Percentiles rank a stretch among this genome's conserved stretches.
Conservation (phyloP, 2,113 vertebrate genomes). For the Himantopus leucocephalus region DNA sequence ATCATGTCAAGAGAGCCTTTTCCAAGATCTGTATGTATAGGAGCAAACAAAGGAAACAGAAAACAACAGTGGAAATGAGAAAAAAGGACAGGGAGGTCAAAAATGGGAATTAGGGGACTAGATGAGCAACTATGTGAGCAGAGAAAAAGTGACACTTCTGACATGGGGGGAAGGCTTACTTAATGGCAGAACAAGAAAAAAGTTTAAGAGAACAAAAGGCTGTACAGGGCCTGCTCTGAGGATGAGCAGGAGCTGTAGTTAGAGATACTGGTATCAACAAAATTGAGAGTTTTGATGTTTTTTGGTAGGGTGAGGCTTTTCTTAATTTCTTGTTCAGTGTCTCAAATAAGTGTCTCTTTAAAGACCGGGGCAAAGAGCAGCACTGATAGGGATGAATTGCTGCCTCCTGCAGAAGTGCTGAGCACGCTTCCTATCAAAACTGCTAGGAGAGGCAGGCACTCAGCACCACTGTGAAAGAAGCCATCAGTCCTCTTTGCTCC, state of each 20-base stretch:
- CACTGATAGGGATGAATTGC: not conserved
- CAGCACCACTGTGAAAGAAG: not conserved
- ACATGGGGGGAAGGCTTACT: not conserved
- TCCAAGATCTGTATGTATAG: not conserved
- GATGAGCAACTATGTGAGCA: not conserved
- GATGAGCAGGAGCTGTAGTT: not conserved
- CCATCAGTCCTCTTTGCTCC: not conserved
- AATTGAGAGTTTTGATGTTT: not conserved
- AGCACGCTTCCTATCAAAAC: not conserved
- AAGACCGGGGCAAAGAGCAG: not conserved
- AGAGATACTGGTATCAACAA: not conserved
- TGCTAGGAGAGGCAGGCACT: not conserved
- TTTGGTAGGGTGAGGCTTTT: not conserved
- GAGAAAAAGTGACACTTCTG: not conserved
- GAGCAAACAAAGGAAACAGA: not conserved
- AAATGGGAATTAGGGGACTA: not conserved
- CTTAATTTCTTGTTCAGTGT: not conserved
- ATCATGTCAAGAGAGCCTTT: not conserved
- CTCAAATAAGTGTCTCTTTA: not conserved
- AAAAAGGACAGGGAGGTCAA: not conserved
- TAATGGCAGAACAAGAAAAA: not conserved
- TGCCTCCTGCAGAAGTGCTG: not conserved
- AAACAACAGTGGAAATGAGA: not conserved
- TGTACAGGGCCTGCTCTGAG: not conserved
- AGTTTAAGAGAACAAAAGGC: not conserved